Conservation (phyloP, 2,888 invertebrate genomes). For the Drosophila lacicola region DNA sequence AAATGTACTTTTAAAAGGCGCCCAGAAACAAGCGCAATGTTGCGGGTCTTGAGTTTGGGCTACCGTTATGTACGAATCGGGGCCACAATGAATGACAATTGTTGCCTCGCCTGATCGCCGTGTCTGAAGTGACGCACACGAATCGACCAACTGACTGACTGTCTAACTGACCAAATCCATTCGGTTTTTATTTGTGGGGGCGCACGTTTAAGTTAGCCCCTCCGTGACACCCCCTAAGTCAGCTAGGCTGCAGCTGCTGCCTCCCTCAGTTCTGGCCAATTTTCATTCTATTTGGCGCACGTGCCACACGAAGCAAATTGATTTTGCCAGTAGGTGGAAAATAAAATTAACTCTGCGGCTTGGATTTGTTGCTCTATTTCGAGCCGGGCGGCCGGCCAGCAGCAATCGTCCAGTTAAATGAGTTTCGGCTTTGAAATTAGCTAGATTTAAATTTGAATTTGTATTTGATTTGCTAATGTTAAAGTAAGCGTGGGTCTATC, state of each 20-base stretch:
- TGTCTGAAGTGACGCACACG: conserved; percentile 70
- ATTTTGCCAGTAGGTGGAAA: conserved; percentile 85
- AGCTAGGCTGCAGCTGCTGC: not conserved
- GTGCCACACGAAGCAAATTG: conserved; percentile 85
- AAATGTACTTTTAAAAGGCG: conserved; percentile 74
- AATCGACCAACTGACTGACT: conserved; percentile 61
- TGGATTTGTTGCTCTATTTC: conserved; percentile 64
- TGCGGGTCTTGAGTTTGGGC: conserved; percentile 54
- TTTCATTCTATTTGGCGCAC: conserved; percentile 83
- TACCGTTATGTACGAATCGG: conserved; percentile 71
- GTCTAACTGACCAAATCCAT: conserved; percentile 31
- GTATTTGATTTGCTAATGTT: conserved; percentile 75
- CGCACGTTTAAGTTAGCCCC: conserved; percentile 42
- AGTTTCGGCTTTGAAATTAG: conserved; percentile 76
- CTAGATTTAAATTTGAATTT: conserved; percentile 80
- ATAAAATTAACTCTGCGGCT: conserved; percentile 79
- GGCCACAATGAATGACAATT: conserved; percentile 69
- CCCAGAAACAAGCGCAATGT: conserved; percentile 35
- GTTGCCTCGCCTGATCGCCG: conserved; percentile 50
- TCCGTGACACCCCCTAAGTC: not conserved
- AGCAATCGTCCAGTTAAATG: conserved; percentile 59
- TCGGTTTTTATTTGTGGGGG: conserved; percentile 48
- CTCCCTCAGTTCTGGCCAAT: conserved; percentile 50
- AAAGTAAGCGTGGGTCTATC: conserved; percentile 55
- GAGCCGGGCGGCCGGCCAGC: conserved; percentile 32